phyloP scores from a whole-genome alignment of 1,140 invertebrate species.

The Scylla paramamosain region DNA sequence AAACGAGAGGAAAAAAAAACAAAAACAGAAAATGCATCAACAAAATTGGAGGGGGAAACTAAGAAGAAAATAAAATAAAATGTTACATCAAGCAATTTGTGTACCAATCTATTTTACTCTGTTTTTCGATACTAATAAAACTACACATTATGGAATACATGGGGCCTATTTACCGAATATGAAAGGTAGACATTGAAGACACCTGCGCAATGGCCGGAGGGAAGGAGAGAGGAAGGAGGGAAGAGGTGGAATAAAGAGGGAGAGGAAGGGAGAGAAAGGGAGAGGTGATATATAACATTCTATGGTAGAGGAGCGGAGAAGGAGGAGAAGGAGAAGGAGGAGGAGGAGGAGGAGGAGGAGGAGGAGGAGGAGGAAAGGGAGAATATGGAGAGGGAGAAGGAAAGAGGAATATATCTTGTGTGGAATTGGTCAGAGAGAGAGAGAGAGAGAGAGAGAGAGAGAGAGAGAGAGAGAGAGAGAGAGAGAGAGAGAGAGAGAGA shows the following conservation, averaged over 20 bases:
- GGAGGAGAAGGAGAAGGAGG: not conserved
- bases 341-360: not conserved
- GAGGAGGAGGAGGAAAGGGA: not conserved
- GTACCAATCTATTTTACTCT: too few relatives aligned
- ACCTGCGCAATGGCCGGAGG: not conserved
- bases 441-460: constrained; percentile 29
- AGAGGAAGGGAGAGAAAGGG: not conserved
- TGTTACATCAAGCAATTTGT: too few relatives aligned
- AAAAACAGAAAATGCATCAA: too few relatives aligned
- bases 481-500: constrained; percentile 41
- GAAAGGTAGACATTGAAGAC: too few relatives aligned
- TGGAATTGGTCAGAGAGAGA: not conserved
- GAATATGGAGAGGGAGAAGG: not conserved
- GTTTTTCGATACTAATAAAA: too few relatives aligned
- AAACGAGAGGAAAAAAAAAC: too few relatives aligned
- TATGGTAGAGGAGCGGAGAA: not conserved
- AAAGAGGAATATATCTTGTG: not conserved
- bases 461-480: constrained; percentile 32
- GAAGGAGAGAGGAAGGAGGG: not conserved
- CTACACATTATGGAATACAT: too few relatives aligned
- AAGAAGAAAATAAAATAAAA: too few relatives aligned
- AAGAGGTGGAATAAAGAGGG: not conserved
- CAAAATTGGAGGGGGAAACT: too few relatives aligned
- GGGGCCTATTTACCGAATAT: too few relatives aligned
- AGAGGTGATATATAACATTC: not conserved